Percentiles rank a stretch among this genome's conserved stretches.
These are phyloP conservation scores for Chalcis sispes DNA, from an alignment of 2,888 invertebrate genomes.

Conservation along the genomic window DNA sequence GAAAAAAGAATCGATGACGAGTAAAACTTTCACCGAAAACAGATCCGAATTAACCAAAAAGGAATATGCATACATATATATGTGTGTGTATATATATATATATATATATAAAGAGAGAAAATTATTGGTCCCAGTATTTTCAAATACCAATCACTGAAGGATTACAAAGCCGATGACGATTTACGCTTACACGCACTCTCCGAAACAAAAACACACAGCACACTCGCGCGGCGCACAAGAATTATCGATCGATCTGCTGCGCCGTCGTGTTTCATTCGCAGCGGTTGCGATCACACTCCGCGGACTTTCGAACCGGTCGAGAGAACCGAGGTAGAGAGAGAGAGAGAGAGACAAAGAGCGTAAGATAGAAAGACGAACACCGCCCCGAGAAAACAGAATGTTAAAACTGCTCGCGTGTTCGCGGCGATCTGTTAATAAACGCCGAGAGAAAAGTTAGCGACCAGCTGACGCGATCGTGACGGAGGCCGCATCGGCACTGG, in stretches of 20 bases:
- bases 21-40: too few species aligned
- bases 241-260: slow-evolving; percentile 47
- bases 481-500: slow-evolving; percentile 75
- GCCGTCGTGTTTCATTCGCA: slow-evolving; percentile 19
- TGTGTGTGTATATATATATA: too few species aligned
- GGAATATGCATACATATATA: not conserved
- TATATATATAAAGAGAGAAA: too few species aligned
- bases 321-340: slow-evolving; percentile 61
- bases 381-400: not conserved
- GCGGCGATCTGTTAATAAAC: too few species aligned
- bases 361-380: not conserved
- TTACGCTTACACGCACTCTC: too few species aligned
- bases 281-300: slow-evolving; percentile 26
- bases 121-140: too few species aligned
- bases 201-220: not conserved
- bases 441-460: slow-evolving; percentile 11
- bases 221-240: slow-evolving; percentile 7
- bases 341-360: not conserved
- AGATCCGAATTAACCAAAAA: too few species aligned
- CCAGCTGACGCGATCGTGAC: slow-evolving; percentile 74
- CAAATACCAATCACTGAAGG: too few species aligned
- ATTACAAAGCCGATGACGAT: too few species aligned
- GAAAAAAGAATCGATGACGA: too few species aligned
- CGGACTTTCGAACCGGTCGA: slow-evolving; percentile 61
- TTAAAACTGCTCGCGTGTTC: too few species aligned